Conservation (phyloP, 1,140 invertebrate species). For the Leptinotarsa defecta region DNA sequence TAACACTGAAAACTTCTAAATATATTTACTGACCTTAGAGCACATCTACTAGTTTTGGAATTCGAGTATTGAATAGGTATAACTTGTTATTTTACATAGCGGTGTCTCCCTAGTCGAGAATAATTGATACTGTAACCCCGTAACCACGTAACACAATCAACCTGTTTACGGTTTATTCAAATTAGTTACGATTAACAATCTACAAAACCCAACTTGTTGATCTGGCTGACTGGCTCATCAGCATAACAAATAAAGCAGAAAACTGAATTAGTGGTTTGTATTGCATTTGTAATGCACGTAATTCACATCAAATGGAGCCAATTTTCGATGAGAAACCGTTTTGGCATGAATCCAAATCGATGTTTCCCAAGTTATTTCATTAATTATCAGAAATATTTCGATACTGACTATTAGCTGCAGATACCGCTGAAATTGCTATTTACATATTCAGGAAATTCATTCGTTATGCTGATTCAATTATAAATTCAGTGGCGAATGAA, state of each 20-base stretch:
- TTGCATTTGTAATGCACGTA: neutral
- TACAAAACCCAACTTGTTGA: slow-evolving; percentile 2
- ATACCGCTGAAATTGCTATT: too few species aligned
- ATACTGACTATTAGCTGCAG: neutral
- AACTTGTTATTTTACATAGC: too few species aligned
- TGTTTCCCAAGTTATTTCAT: neutral
- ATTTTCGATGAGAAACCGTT: neutral
- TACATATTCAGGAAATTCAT: too few species aligned
- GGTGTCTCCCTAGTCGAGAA: too few species aligned
- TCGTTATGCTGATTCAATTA: too few species aligned
- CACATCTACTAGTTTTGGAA: too few species aligned
- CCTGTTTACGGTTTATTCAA: neutral
- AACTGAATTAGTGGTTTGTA: neutral
- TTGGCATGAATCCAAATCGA: neutral
- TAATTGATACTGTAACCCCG: neutral
- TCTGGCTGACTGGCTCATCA: neutral
- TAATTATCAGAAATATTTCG: neutral
- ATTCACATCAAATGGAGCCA: neutral
- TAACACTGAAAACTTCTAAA: too few species aligned
- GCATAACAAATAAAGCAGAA: slow-evolving; percentile 6
- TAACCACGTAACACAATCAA: neutral
- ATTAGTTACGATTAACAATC: neutral
- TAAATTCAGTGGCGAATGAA: too few species aligned
- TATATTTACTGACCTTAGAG: too few species aligned
- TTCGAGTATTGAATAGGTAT: too few species aligned